Base-by-base conservation (phyloP, 2,113 vertebrate species). In the Dasypus novemcinctus region DNA sequence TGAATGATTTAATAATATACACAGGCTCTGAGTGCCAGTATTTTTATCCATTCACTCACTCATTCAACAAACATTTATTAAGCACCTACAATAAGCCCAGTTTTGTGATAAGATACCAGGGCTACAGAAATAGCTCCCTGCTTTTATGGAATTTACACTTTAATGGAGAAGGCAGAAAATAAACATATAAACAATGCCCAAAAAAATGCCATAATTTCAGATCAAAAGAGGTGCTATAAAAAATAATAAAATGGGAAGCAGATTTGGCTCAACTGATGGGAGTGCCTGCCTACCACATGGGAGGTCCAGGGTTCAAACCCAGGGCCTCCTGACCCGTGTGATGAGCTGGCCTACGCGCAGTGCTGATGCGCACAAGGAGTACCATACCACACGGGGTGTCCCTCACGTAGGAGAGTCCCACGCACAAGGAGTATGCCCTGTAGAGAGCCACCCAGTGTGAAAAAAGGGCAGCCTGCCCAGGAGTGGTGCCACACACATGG, bases 141-240 rank as follows among this genome's bases (percentile, higher is more conserved):
- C 27, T 82, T 92, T 59, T n/a, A 7, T 72, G 46, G 13, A 11
- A 12, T 5, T 93, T 93, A 82, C 54, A 81, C 31, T 87, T 83
- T 23, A 61, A 21, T 20, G 27, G 11, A 29, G 52, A 90, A 85
- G 31, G 17, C 43, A 80, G 69, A 76, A 95, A 79, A 75, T 64
- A 90, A 86, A 92, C 20, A 64, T 25, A 12, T 41, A 91, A 89
- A 46, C 86, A 91, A 91, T 78, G 93, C 46, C 38, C 49, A 87
- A 52, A 29, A 69, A 72, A n/a, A n/a, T n/a, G 59, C 38, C 52
- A 57, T 57, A 82, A 20, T 66, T 78, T 78, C 61, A 85, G 75
- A 80, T 38, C 63, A 46, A 69, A n/a, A 69, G 9, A 1, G 27
- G 3, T 71, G 21, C 52, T 79, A 61, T n/a, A 49, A 75, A 69